Base-by-base conservation (phyloP, 2,888 invertebrate genomes). In the Toxonevra muliebris region DNA sequence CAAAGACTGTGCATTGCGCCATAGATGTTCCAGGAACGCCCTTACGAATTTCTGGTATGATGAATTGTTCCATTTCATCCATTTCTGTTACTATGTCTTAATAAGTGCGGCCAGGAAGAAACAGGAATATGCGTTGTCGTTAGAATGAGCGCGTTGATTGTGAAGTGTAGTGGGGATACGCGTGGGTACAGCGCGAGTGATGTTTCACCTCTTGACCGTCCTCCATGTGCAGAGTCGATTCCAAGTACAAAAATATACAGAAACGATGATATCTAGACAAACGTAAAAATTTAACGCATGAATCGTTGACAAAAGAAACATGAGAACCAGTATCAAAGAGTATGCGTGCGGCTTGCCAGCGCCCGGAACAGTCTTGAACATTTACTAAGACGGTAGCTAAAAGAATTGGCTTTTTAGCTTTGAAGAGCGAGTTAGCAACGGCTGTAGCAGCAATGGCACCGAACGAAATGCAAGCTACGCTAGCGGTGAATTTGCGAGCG, bases 1-100 rank as follows among this genome's bases (percentile, higher is more conserved):
- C 66, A 40, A 70, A 63, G 20, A 19, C 57, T 8, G 68, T 67
- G 17, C 59, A 19, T 20, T 70, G 70, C n/a, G 63, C 61, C n/a
- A 66, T 62, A 12, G 68, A 61, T n/a, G 45, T 43, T 10, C 58
- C 54, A 13, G 43, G 30, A 10, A 4, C 54, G 12, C 60, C 65
- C 12, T 60, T 60, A n/a, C 52, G 52, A 15, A 59, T 41, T 41
- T 59, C 59, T 19, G 62, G 19, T 50, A 10, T 19, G 1, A 58
- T 13, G 3, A 65, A 41, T 13, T 52, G 20, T 45, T 55, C 55
- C 65, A 65, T 63, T n/a, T 45, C 54, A 30, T 63, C 52, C 58
- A 59, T 42, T 17, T 50, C 61, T 8, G 57, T 30, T 11, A 61
- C 11, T 12, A 66, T 45, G 17, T 66, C 61, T 48, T 11, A 10